These are phyloP conservation scores for Cyclina sinensis DNA, from an alignment of 1,140 invertebrate species.

Conservation along the genomic window DNA sequence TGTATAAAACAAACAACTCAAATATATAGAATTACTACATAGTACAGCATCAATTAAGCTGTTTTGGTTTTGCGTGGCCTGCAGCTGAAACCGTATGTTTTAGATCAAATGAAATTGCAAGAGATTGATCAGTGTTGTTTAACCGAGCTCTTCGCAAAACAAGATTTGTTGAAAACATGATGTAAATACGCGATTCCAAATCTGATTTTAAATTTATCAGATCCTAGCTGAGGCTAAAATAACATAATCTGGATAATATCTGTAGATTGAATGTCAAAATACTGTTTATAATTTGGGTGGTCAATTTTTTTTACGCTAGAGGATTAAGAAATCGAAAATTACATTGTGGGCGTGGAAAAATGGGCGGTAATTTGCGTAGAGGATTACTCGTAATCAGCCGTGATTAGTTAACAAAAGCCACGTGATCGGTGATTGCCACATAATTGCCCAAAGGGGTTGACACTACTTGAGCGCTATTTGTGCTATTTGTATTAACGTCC, in stretches of 20 bases:
- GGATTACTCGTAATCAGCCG: slow-evolving; percentile 64
- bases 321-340: slow-evolving; percentile 81
- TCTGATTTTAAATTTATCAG: slow-evolving; percentile 54
- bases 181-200: slow-evolving; percentile 35
- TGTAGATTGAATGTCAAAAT: slow-evolving; percentile 60
- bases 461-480: slow-evolving; percentile 58
- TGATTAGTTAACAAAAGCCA: slow-evolving; percentile 71
- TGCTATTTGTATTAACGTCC: slow-evolving; percentile 63
- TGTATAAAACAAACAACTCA: background rate
- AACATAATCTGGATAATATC: slow-evolving; percentile 58
- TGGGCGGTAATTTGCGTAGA: slow-evolving; percentile 80
- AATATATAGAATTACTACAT: background rate
- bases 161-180: slow-evolving; percentile 62
- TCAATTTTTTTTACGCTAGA: slow-evolving; percentile 79
- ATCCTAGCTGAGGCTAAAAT: slow-evolving; percentile 47
- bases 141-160: slow-evolving; percentile 49
- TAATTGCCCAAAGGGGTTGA: slow-evolving; percentile 70
- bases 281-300: slow-evolving; percentile 83
- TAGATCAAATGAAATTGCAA: slow-evolving; percentile 58
- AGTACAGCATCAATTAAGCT: background rate
- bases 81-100: slow-evolving; percentile 51
- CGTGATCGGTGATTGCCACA: slow-evolving; percentile 70
- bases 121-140: slow-evolving; percentile 34
- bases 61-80: background rate
- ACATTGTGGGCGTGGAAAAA: slow-evolving; percentile 80